A percentile compares a stretch with the other conserved stretches of the same genome.
Conservation (phyloP, 2,797 vertebrate genomes). For the Periophthalmus magnuspinnatus region DNA sequence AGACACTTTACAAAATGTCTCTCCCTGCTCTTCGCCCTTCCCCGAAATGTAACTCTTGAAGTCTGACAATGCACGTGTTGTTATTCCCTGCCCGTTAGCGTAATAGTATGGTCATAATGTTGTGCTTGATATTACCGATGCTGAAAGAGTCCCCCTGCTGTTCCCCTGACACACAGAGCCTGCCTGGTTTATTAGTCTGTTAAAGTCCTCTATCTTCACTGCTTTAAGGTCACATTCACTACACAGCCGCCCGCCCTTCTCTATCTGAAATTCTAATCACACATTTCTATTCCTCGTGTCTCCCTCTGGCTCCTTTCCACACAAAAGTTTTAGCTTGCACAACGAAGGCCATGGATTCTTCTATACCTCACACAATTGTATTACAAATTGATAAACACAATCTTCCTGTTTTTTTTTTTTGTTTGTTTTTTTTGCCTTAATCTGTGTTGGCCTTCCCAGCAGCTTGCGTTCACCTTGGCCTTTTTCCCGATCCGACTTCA, state of each 20-base stretch:
- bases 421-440: conserved; percentile 22
- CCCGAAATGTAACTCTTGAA: not conserved
- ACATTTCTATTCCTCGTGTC: conserved; percentile 63
- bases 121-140: not conserved
- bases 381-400: conserved; percentile 68
- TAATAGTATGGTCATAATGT: not conserved
- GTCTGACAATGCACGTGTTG: not conserved
- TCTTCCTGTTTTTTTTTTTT: conserved; percentile 38
- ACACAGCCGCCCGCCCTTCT: conserved; percentile 38
- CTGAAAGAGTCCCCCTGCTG: conserved; percentile 12
- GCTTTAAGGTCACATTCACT: conserved; percentile 64
- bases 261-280: conserved; percentile 74
- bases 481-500: conserved; percentile 37
- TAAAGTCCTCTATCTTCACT: conserved; percentile 47
- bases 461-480: conserved; percentile 45
- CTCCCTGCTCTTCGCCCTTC: not conserved
- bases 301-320: conserved; percentile 38
- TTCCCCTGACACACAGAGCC: conserved; percentile 15
- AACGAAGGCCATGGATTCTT: conserved; percentile 55
- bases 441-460: conserved; percentile 9
- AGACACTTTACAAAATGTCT: not conserved
- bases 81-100: not conserved
- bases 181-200: conserved; percentile 37
- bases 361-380: conserved; percentile 53
- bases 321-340: conserved; percentile 60